Evolutionary conservation across 2,888 invertebrate species (phyloP).

Genomic region (Acanthosoma haemorrhoidale): DNA sequence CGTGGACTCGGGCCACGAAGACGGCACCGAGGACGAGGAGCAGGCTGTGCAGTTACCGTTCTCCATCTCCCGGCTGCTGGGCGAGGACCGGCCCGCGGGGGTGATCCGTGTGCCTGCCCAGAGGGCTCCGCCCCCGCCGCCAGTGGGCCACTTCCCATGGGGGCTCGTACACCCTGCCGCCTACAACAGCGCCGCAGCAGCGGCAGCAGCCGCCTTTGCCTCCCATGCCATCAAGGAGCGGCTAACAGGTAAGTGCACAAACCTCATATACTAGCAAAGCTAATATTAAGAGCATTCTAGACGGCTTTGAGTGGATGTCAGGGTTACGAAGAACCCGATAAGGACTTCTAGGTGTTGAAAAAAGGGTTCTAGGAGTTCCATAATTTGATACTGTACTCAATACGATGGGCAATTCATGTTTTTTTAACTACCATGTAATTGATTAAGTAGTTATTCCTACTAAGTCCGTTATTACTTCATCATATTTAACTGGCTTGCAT

Average conservation of each 20-base stretch:
- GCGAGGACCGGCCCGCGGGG: constrained; percentile 51
- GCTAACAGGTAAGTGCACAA: constrained; percentile 60
- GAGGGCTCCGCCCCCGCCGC: constrained; percentile 49
- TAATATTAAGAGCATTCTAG: no score
- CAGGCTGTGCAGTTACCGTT: constrained; percentile 56
- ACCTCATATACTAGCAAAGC: no score
- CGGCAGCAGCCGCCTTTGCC: constrained; percentile 55
- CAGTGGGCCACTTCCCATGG: constrained; percentile 50
- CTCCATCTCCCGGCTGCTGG: constrained; percentile 73
- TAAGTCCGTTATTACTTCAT: no score
- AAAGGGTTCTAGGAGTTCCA: no score
- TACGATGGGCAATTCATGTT: no score
- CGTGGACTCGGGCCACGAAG: constrained; percentile 60
- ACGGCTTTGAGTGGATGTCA: no score
- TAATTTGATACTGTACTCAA: no score
- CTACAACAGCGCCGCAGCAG: constrained; percentile 45
- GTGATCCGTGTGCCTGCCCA: constrained; percentile 72
- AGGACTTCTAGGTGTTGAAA: no score
- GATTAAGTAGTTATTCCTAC: no score
- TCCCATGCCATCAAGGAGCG: constrained; percentile 78
- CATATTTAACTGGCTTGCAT: no score
- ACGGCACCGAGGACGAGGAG: constrained; percentile 51
- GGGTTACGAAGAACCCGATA: no score
- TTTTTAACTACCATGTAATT: no score
- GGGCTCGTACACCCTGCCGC: constrained; percentile 55